Evolutionary conservation across 1,140 invertebrate genomes (phyloP).

Genomic region (Rhizoglyphus robini): DNA sequence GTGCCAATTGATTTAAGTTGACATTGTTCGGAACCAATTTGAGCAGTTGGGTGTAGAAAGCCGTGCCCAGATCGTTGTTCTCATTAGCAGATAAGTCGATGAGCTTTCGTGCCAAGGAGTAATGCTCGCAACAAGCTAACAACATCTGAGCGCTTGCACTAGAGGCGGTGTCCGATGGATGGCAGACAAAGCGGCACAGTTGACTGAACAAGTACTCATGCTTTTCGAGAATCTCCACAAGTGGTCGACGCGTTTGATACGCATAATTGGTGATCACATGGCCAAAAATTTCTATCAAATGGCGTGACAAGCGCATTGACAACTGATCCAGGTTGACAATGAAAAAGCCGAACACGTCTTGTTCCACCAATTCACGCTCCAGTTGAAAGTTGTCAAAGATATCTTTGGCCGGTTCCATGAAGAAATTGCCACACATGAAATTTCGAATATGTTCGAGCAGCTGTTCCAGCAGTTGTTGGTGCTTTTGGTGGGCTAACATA

Average conservation of each 20-base stretch:
- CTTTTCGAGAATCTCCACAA: not conserved
- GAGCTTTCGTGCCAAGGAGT: not conserved
- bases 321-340: not conserved
- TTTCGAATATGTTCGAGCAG: not conserved
- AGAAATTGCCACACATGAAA: conserved; percentile 1
- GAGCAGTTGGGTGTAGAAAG: not conserved
- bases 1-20: not conserved
- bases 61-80: not conserved
- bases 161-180: not conserved
- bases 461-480: not conserved
- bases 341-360: not conserved
- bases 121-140: not conserved
- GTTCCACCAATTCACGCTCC: not conserved
- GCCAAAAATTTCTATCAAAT: not conserved
- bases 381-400: not conserved
- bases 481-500: not conserved
- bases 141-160: not conserved
- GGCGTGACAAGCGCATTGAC: not conserved
- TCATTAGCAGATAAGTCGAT: not conserved
- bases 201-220: not conserved
- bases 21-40: not conserved
- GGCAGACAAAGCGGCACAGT: not conserved
- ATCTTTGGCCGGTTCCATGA: not conserved
- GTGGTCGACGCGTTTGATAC: not conserved
- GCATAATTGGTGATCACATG: not conserved